Evolutionary conservation across 2,113 vertebrate species (phyloP), one percentile per base, ranked within the genome.

Genomic region (Oncorhynchus gorbuscha): DNA sequence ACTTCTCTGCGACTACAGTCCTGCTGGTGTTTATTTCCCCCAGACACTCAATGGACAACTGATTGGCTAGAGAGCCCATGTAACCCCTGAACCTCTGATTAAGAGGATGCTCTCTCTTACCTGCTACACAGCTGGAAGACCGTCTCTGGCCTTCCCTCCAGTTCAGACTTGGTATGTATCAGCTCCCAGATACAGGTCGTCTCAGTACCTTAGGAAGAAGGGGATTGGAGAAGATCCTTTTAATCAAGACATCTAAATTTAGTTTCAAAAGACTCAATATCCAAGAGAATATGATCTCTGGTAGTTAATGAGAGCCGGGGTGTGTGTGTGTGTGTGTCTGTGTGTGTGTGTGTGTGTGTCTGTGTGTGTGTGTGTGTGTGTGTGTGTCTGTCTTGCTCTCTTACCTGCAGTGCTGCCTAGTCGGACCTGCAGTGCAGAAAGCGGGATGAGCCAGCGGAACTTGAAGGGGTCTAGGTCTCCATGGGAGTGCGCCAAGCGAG

Each of bases 91-190:
- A 55, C 51, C 51, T 45, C 9, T 45, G 39, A 45, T 45, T 3
- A 11, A 45, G 39, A 45, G 39, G 39, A 9, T 45, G 61, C 9
- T 4, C 24, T 39, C 67, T 80, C 90, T 91, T 91, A 99, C 98
- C 97, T 98, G 96, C 97, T 98, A 64, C 96, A 97, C 84, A 99
- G 78, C 84, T 99, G 97, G 88, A 99, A 99, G 76, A 94, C 80
- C 0, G 94, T 99, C 92, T 99, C 97, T 0, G 98, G 98, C 72
- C 98, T 93, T 28, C 98, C 98, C 87, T 97, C 95, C 70, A 95
- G 82, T 83, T 99, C 97, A 68, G 97, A 99, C 87, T 94, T 95
- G 0, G 94, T 98, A 84, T 99, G 98, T 88, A 99, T 94, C 90
- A 99, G 90, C 88, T 99, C 98, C 97, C 98, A 99, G 69, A 96